Conservation (phyloP, 2,888 invertebrate genomes). For the Leucoptera coffeella region DNA sequence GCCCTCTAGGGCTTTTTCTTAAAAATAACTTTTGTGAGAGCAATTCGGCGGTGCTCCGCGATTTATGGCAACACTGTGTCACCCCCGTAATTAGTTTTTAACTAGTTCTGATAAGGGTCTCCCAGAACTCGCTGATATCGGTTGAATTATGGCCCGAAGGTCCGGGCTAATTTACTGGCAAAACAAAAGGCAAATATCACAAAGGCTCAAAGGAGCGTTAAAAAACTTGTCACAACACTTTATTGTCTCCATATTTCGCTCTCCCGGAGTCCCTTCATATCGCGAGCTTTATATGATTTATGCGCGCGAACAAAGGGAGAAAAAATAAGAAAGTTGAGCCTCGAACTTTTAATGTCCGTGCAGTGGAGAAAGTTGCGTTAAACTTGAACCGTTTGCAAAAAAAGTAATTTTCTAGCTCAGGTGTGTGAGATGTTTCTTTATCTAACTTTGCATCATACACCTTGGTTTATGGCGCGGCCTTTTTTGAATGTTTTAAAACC, state of each 20-base stretch:
- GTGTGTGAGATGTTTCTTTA: slow-evolving; percentile 53
- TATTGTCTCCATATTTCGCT: slow-evolving; percentile 33
- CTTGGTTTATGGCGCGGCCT: slow-evolving; percentile 47
- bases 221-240: slow-evolving; percentile 36
- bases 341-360: slow-evolving; percentile 40
- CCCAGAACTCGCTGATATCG: slow-evolving; percentile 30
- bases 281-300: slow-evolving; percentile 31
- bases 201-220: slow-evolving; percentile 3
- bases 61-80: slow-evolving; percentile 53
- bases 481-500: slow-evolving; percentile 46
- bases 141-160: slow-evolving; percentile 28
- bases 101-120: slow-evolving; percentile 53
- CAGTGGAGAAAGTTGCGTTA: slow-evolving; percentile 43
- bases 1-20: slow-evolving; percentile 51
- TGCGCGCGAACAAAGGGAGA: slow-evolving; percentile 20
- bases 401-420: slow-evolving; percentile 55
- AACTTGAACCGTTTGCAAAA: slow-evolving; percentile 49
- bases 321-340: slow-evolving; percentile 40
- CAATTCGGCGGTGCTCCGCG: slow-evolving; percentile 42
- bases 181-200: slow-evolving; percentile 2
- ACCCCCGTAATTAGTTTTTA: slow-evolving; percentile 53
- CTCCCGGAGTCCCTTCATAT: slow-evolving; percentile 25
- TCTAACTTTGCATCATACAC: slow-evolving; percentile 52
- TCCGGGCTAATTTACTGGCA: slow-evolving; percentile 14
- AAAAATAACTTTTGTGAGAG: slow-evolving; percentile 53